Evolutionary conservation across 1,140 invertebrate genomes (phyloP).

Genomic region (Pogonognathellus flavescens): DNA sequence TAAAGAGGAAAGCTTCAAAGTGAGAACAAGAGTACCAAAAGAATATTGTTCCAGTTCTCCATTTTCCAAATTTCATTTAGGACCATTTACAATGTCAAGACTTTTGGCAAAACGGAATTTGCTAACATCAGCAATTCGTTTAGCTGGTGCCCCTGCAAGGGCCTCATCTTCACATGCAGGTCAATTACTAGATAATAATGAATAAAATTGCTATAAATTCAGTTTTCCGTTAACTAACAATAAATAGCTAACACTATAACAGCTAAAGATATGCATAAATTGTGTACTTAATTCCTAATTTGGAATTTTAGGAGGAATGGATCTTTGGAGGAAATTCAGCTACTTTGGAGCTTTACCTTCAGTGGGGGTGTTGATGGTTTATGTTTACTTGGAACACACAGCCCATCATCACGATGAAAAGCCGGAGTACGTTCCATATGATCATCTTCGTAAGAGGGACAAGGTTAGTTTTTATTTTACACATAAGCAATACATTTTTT

Average conservation of each 20-base stretch:
- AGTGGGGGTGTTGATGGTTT: constrained; percentile 10
- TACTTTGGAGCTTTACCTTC: constrained; percentile 31
- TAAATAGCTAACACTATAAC: not conserved
- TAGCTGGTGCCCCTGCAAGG: not conserved
- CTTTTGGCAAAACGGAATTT: constrained; percentile 28
- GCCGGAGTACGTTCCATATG: constrained; percentile 15
- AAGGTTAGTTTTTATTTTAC: not conserved
- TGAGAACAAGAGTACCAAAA: not conserved
- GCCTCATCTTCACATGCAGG: not conserved
- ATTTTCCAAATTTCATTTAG: not conserved
- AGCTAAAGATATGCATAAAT: not conserved
- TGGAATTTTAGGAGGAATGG: not conserved
- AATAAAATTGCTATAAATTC: too few relatives aligned
- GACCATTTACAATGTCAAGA: not conserved
- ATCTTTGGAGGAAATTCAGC: constrained; percentile 23
- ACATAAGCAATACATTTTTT: not conserved
- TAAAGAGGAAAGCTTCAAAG: not conserved
- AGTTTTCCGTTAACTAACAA: not conserved
- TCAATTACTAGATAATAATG: not conserved
- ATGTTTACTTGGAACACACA: constrained; percentile 24
- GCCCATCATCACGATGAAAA: constrained; percentile 14
- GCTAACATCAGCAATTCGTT: constrained; percentile 4
- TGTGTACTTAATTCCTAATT: not conserved
- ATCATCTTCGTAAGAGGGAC: constrained; percentile 20
- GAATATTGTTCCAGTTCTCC: not conserved